These are phyloP conservation scores for Rhadina sibilatrix DNA, from an alignment of 2,113 vertebrate genomes.

Conservation along the genomic window DNA sequence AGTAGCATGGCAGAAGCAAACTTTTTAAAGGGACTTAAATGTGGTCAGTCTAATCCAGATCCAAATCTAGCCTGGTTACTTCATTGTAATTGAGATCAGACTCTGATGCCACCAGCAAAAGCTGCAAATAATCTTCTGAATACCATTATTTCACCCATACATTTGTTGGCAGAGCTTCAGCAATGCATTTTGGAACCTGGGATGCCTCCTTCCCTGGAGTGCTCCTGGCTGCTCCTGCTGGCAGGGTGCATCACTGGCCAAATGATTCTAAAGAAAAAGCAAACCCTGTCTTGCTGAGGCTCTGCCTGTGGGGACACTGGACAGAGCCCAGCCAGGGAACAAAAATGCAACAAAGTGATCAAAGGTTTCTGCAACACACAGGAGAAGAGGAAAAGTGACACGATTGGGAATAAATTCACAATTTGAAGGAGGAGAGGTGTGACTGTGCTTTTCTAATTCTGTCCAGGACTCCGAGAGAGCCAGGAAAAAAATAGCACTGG, in stretches of 20 bases:
- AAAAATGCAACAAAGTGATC: neutral
- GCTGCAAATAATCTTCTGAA: neutral
- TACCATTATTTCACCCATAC: neutral
- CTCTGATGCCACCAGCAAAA: constrained; percentile 1
- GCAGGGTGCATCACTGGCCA: rapidly evolving
- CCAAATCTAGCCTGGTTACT: neutral
- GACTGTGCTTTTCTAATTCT: constrained; percentile 35
- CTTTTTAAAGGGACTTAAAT: constrained; percentile 24
- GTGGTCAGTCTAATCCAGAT: constrained; percentile 33
- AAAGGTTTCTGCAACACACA: neutral
- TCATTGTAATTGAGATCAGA: constrained; percentile 33
- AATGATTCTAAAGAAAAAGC: neutral
- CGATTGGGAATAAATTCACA: neutral
- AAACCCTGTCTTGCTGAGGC: neutral
- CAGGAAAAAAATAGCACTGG: constrained; percentile 10
- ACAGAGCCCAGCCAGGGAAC: neutral
- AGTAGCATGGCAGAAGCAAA: neutral
- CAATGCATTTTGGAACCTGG: neutral
- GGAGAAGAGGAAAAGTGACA: neutral
- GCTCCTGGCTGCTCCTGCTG: neutral
- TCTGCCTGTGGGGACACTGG: neutral
- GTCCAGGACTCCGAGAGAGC: neutral
- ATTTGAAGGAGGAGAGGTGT: neutral
- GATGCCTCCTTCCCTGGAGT: neutral
- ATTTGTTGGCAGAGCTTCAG: neutral